Evolutionary conservation across 2,113 vertebrate species (phyloP), one percentile per base, ranked within the genome.

Genomic region (Mus spicilegus): DNA sequence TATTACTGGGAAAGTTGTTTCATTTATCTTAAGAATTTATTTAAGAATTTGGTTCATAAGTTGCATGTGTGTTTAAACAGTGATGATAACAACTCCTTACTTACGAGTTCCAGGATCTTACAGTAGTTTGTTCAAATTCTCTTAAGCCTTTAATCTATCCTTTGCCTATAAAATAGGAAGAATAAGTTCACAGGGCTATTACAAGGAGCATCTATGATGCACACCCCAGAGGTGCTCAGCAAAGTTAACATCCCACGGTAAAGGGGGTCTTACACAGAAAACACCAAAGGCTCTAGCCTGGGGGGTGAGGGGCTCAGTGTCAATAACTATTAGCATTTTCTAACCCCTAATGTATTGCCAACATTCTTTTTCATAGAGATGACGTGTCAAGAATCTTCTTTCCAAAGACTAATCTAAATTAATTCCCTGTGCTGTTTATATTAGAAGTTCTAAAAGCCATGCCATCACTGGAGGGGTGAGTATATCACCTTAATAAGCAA

Each of bases 321-420:
- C 78, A 88, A 77, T 26, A 54, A 90, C 28, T 58, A 86, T 24
- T 19, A 85, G 26, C 72, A 75, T 72, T 94, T 94, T 95, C 77
- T 72, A 94, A 82, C 86, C 87, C n/a, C 61, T 90, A 95, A 56
- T 19, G 36, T 85, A 46, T 87, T 77, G 9, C 3, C 36, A n/a
- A 49, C 3, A 9, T 16, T 54, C 9, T 95, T 96, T 92, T 95
- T 92, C 54, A 87, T 49, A n/a, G 76, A 94, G 85, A 58, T 63
- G 49, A 42, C 5, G 86, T 90, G 67, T 54, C 70, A 75, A 36
- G n/a, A 93, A 33, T 80, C 7, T 70, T 76, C 33, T 97, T 90
- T n/a, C 58, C 70, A 56, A 5, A 75, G 12, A 54, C 73, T 16
- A 39, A 77, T 94, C 87, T 82, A 26, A 61, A 72, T 92, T 61